Evolutionary conservation across 1,140 invertebrate genomes (phyloP).

Genomic region (Dinoponera quadriceps): DNA sequence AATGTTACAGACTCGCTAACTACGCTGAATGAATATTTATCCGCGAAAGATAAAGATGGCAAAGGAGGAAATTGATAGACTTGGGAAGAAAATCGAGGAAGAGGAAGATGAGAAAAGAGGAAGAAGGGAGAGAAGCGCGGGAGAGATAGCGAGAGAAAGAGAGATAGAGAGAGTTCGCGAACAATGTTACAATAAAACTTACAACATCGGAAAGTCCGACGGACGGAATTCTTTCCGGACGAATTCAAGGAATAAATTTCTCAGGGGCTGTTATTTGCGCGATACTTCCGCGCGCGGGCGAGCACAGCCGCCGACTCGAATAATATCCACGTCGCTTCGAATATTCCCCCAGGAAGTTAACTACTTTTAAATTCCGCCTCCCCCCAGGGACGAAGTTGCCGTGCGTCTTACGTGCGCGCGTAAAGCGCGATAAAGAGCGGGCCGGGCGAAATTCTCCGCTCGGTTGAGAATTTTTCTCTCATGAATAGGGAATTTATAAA

Average conservation of each 20-base stretch:
- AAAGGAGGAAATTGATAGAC: neutral
- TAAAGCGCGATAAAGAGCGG: conserved; percentile 47
- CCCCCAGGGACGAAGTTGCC: conserved; percentile 33
- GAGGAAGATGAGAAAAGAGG: neutral
- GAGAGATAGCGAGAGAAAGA: neutral
- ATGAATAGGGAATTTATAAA: conserved; percentile 52
- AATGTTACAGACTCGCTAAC: conserved; percentile 11
- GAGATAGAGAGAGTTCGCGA: conserved; percentile 19
- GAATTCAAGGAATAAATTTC: conserved; percentile 50
- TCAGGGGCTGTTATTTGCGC: conserved; percentile 40
- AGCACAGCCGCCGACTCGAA: conserved; percentile 41
- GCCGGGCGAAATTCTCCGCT: conserved; percentile 26
- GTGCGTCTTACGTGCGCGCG: conserved; percentile 38
- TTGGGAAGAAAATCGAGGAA: neutral
- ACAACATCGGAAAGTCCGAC: conserved; percentile 24
- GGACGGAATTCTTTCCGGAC: conserved; percentile 39
- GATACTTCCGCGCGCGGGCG: conserved; percentile 13
- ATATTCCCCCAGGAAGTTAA: conserved; percentile 58
- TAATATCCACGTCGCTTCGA: conserved; percentile 56
- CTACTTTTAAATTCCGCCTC: conserved; percentile 54
- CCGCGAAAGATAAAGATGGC: neutral
- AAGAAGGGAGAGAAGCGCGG: neutral
- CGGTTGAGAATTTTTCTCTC: conserved; percentile 47
- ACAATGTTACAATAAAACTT: conserved; percentile 51
- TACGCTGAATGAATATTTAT: conserved; percentile 14